Evolutionary conservation across 2,888 invertebrate species (phyloP).

Genomic region (Hipparchia semele): DNA sequence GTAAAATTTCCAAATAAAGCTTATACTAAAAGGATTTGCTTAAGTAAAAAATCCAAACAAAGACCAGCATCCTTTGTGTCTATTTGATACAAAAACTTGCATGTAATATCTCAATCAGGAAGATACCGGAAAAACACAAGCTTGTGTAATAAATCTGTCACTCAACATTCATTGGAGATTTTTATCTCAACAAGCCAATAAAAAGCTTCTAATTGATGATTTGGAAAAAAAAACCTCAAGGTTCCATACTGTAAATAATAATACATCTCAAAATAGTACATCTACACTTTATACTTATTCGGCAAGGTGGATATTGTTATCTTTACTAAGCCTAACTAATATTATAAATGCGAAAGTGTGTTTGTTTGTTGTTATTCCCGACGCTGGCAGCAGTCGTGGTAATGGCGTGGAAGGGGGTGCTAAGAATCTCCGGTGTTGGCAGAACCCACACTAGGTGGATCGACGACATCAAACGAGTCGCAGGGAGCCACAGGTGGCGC

Average conservation of each 20-base stretch:
- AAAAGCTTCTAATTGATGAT: conserved; percentile 71
- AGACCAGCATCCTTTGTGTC: conserved; percentile 13
- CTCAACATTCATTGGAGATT: conserved; percentile 68
- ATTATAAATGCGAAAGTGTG: too few relatives aligned
- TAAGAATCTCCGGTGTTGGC: too few relatives aligned
- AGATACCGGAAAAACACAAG: conserved; percentile 60
- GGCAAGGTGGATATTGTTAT: too few relatives aligned
- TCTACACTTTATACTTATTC: too few relatives aligned
- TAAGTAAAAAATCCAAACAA: conserved; percentile 2
- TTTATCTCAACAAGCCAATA: conserved; percentile 68
- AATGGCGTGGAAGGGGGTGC: too few relatives aligned
- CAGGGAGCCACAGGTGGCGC: too few relatives aligned
- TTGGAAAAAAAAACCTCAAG: conserved; percentile 47
- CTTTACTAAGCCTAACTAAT: too few relatives aligned
- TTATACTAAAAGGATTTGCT: conserved; percentile 16
- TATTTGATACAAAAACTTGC: conserved; percentile 16
- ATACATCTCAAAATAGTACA: too few relatives aligned
- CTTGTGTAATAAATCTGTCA: conserved; percentile 77
- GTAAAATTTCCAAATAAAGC: conserved; percentile 23
- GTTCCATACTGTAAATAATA: conserved; percentile 15
- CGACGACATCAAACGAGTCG: too few relatives aligned
- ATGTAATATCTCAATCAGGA: conserved; percentile 51
- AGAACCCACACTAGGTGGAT: too few relatives aligned
- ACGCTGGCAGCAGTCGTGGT: too few relatives aligned
- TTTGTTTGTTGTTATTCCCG: too few relatives aligned